These are phyloP conservation scores for Catamblyrhynchus diadema DNA, from an alignment of 2,797 vertebrate genomes.

Conservation along the genomic window DNA sequence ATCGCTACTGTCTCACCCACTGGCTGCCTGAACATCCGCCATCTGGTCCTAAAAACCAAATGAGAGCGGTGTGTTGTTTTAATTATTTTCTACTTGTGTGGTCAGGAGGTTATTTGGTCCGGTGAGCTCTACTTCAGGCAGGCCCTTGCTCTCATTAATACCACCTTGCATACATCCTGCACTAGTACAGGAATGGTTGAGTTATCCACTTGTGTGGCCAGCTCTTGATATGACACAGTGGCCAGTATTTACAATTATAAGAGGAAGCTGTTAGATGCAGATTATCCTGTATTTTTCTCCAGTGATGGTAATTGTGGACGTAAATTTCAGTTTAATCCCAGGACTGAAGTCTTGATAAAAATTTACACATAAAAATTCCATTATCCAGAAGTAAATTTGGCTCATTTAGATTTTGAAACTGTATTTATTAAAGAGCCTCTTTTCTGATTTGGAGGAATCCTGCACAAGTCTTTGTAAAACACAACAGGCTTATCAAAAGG, in stretches of 20 bases:
- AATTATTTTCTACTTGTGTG: conserved; percentile 82
- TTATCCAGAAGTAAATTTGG: conserved; percentile 21
- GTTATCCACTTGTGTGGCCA: conserved; percentile 78
- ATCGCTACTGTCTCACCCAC: not conserved
- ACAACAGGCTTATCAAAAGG: not conserved
- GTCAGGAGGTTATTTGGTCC: conserved; percentile 78
- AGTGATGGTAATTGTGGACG: conserved; percentile 52
- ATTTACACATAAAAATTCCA: not conserved
- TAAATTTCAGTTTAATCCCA: conserved; percentile 43
- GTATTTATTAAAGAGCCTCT: conserved; percentile 2
- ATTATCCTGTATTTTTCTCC: conserved; percentile 22
- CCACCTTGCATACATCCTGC: conserved; percentile 63
- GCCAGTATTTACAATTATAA: conserved; percentile 58
- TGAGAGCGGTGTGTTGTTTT: conserved; percentile 65
- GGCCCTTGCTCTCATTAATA: conserved; percentile 67
- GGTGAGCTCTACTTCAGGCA: conserved; percentile 64
- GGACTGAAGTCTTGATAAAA: conserved; percentile 21
- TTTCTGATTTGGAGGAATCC: not conserved
- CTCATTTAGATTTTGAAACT: not conserved
- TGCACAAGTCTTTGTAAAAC: not conserved
- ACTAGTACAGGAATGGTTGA: conserved; percentile 28
- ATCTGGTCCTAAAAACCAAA: conserved; percentile 72
- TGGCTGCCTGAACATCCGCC: conserved; percentile 58
- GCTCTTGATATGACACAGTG: conserved; percentile 66
- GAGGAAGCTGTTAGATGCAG: conserved; percentile 67